A percentile compares a stretch with the other conserved stretches of the same genome.
Conservation (phyloP, 2,797 vertebrate genomes). For the Trematomus bernacchii region DNA sequence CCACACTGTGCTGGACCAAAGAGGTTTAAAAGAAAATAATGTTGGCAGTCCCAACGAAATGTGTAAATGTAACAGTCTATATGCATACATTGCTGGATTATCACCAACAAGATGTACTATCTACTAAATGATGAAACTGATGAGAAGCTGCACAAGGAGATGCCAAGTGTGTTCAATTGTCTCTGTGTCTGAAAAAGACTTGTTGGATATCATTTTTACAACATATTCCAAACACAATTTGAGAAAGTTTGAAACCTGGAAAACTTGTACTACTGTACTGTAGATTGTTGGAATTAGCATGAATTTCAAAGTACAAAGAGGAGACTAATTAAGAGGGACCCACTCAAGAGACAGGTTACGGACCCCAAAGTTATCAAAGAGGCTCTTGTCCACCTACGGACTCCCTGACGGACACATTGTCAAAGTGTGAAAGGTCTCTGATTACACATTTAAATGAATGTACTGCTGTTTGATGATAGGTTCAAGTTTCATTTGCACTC, state of each 20-base stretch:
- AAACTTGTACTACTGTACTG: background rate
- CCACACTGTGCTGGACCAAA: background rate
- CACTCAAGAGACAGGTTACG: conserved; percentile 15
- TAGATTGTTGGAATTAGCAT: conserved; percentile 8
- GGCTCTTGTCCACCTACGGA: conserved; percentile 39
- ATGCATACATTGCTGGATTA: background rate
- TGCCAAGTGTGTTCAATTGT: background rate
- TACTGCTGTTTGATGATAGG: conserved; percentile 24
- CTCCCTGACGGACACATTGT: conserved; percentile 13
- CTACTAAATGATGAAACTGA: background rate
- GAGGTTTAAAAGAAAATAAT: background rate
- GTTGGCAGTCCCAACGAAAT: background rate
- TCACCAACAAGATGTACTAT: background rate
- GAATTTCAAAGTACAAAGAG: conserved; percentile 18
- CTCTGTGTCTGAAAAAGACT: no score
- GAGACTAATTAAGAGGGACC: conserved; percentile 42
- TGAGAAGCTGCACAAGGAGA: no score
- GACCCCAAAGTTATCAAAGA: conserved; percentile 35
- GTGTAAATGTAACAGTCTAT: background rate
- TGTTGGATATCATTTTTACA: no score
- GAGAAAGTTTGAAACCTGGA: background rate
- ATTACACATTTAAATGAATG: conserved; percentile 38
- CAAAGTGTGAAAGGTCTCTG: conserved; percentile 22
- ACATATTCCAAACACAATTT: no score
- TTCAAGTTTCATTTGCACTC: conserved; percentile 14